Conservation (phyloP, 2,797 vertebrate genomes). For the Notolabrus celidotus region DNA sequence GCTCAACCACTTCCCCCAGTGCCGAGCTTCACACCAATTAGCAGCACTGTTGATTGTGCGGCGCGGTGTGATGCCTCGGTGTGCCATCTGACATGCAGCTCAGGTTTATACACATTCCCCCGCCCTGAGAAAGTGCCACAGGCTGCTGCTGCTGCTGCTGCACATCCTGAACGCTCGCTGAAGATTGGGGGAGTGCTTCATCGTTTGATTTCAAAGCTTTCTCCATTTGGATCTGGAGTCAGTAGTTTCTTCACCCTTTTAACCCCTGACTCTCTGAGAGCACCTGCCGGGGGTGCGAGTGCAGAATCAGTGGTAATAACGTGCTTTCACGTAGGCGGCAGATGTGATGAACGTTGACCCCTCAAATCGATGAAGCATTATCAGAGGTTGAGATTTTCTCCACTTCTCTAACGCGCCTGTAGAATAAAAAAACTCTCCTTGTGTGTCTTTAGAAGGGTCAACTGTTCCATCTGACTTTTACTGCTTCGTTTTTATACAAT, state of each 20-base stretch:
- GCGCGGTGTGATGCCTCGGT: slow-evolving; percentile 23
- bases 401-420: slow-evolving; percentile 5
- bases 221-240: slow-evolving; percentile 13
- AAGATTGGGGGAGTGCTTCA: not conserved
- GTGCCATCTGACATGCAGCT: slow-evolving; percentile 31
- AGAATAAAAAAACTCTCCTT: slow-evolving; percentile 2
- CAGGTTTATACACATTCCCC: slow-evolving; percentile 11
- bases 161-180: not conserved
- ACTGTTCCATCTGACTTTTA: slow-evolving; percentile 36
- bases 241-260: slow-evolving; percentile 40
- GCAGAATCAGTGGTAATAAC: slow-evolving; percentile 29
- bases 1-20: slow-evolving; percentile 31
- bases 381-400: slow-evolving; percentile 34
- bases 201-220: slow-evolving; percentile 36
- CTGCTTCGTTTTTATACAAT: slow-evolving; percentile 31
- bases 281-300: slow-evolving; percentile 34
- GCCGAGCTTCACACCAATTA: slow-evolving; percentile 62
- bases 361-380: slow-evolving; percentile 44
- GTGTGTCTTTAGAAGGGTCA: slow-evolving; percentile 46
- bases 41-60: slow-evolving; percentile 56
- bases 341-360: slow-evolving; percentile 45
- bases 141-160: not conserved
- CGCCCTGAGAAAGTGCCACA: not conserved
- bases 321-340: slow-evolving; percentile 44
- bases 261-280: slow-evolving; percentile 34